These are phyloP conservation scores for Corythaeola cristata DNA, from an alignment of 2,113 vertebrate genomes.

Conservation along the genomic window DNA sequence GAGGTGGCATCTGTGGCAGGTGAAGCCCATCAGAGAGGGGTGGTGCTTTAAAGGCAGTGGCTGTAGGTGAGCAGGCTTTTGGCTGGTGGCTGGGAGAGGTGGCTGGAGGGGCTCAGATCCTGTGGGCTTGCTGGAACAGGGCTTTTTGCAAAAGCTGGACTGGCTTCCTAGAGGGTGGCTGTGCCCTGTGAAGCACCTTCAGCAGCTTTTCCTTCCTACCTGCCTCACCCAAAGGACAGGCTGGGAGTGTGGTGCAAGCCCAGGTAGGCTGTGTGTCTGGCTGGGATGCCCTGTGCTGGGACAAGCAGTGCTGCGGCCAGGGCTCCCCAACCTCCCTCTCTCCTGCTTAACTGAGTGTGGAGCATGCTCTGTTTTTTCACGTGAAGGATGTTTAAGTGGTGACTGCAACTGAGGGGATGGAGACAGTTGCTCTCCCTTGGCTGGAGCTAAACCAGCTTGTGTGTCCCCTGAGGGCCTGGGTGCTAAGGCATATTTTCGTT, in stretches of 20 bases:
- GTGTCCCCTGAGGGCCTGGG: neutral
- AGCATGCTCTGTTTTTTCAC: neutral
- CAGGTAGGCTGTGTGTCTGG: neutral
- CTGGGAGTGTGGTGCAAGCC: neutral
- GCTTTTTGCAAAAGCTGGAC: neutral
- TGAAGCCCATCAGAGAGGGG: neutral
- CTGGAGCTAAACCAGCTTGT: neutral
- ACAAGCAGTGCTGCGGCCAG: neutral
- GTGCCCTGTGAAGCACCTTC: neutral
- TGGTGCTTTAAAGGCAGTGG: neutral
- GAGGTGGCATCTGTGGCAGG: neutral
- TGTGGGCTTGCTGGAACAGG: accelerated
- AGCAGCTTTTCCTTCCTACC: neutral
- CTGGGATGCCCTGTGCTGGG: accelerated
- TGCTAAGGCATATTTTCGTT: accelerated
- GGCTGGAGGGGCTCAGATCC: accelerated
- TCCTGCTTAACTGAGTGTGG: neutral
- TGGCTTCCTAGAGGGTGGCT: accelerated
- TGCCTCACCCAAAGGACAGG: neutral
- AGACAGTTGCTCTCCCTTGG: neutral
- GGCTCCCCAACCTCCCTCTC: accelerated
- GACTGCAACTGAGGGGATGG: neutral
- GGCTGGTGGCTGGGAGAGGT: accelerated
- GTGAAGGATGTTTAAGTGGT: neutral
- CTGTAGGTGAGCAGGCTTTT: accelerated